Evolutionary conservation across 1,140 invertebrate genomes (phyloP).

Genomic region (Aradophagus sp.): DNA sequence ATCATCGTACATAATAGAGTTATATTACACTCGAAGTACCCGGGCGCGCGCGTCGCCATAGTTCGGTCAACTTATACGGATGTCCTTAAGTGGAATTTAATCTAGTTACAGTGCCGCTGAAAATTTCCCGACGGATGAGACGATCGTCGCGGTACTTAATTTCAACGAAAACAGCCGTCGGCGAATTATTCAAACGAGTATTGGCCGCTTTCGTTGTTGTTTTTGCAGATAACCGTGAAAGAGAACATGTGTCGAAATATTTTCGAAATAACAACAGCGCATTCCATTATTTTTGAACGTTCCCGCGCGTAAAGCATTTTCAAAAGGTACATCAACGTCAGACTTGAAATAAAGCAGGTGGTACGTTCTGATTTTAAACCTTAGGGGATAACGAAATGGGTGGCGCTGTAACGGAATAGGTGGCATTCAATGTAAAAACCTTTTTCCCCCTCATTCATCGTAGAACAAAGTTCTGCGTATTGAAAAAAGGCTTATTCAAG

Average conservation of each 20-base stretch:
- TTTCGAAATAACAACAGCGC: slow-evolving; percentile 22
- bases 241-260: slow-evolving; percentile 10
- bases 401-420: slow-evolving; percentile 11
- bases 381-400: slow-evolving; percentile 10
- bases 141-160: slow-evolving; percentile 25
- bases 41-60: slow-evolving; percentile 44
- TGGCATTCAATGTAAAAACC: slow-evolving; percentile 14
- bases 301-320: slow-evolving; percentile 11
- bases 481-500: no score
- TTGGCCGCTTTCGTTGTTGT: no score
- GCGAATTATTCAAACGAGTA: slow-evolving; percentile 12
- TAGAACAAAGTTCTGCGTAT: no score
- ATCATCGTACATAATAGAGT: slow-evolving; percentile 57
- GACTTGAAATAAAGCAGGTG: slow-evolving; percentile 33
- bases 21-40: slow-evolving; percentile 53
- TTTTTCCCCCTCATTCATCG: slow-evolving; percentile 1
- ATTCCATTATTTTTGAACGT: slow-evolving; percentile 18
- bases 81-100: slow-evolving; percentile 58
- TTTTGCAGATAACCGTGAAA: no score
- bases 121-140: slow-evolving; percentile 60
- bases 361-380: slow-evolving; percentile 27
- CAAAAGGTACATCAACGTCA: slow-evolving; percentile 41
- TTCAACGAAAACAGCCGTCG: slow-evolving; percentile 15
- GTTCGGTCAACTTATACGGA: slow-evolving; percentile 57
- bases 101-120: slow-evolving; percentile 56